Evolutionary conservation across 2,888 invertebrate species (phyloP), one percentile per base, ranked within the genome.

Genomic region (Trichopoda pennipes): DNA sequence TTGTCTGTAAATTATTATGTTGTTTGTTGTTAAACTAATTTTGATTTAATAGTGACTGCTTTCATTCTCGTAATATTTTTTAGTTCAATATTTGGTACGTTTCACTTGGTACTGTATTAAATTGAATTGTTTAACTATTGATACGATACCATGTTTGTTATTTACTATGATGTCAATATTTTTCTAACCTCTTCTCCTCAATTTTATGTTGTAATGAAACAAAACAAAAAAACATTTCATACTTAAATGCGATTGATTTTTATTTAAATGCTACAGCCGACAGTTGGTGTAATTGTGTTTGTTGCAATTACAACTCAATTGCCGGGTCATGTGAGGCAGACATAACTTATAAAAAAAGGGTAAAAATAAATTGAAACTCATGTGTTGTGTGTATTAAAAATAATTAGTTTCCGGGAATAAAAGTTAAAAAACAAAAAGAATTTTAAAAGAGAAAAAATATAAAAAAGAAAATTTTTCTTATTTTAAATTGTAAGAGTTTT

Each of bases 61-160:
- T 35, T 23, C 21, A 2, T 28, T 49, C 7, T 21, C 53, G n/a
- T n/a, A n/a, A 14, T 35, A 3, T 60, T 70, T n/a, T 51, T 44
- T 49, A 10, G 23, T 14, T 35, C 14, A 19, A 23, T 16, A 21
- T 51, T 53, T 21, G 8, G 3, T 6, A 14, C 35, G 16, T 32
- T 0, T 21, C 6, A 1, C 28, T 28, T 49, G 1, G 8, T 49
- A 1, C 21, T 66, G 56, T 28, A 17, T 21, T 23, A 53, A 79
- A 74, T 69, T 74, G 61, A 74, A 68, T 55, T 80, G 73, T 73
- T n/a, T n/a, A n/a, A n/a, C n/a, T n/a, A n/a, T n/a, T n/a, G n/a
- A n/a, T n/a, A n/a, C n/a, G n/a, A n/a, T n/a, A 19, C 14, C 1
- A 38, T 53, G 17, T 28, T 12, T 35, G 9, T 49, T n/a, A 6